Conservation (phyloP, 2,113 vertebrate genomes). For the Drymodes brunneopygia region DNA sequence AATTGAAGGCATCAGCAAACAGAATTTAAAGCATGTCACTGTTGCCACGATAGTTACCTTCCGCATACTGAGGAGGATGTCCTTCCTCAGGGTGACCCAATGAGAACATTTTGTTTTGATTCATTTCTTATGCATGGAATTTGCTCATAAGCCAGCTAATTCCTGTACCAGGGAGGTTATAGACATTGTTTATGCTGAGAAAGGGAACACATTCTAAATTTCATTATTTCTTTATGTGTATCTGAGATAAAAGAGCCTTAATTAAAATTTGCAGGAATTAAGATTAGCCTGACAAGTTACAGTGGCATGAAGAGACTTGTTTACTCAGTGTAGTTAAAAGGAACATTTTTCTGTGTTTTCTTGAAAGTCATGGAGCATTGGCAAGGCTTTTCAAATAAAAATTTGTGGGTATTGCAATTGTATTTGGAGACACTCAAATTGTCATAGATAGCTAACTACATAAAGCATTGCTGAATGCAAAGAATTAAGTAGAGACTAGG, state of each 20-base stretch:
- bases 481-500: neutral
- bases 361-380: neutral
- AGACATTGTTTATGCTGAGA: neutral
- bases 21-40: neutral
- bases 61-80: neutral
- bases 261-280: neutral
- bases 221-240: neutral
- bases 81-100: neutral
- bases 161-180: neutral
- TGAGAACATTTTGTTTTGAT: neutral
- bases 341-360: neutral
- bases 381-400: neutral
- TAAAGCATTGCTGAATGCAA: neutral
- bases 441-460: neutral
- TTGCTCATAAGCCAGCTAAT: neutral
- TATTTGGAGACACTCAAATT: neutral
- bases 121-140: neutral
- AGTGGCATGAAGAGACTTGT: neutral
- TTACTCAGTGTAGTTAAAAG: neutral
- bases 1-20: neutral
- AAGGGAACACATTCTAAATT: neutral
- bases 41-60: neutral
- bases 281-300: neutral
- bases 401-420: neutral
- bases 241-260: neutral